Percentiles rank a stretch among this genome's conserved stretches.
Evolutionary conservation across 2,797 vertebrate species (phyloP).

Genomic region (Chaetodon trifasciatus): DNA sequence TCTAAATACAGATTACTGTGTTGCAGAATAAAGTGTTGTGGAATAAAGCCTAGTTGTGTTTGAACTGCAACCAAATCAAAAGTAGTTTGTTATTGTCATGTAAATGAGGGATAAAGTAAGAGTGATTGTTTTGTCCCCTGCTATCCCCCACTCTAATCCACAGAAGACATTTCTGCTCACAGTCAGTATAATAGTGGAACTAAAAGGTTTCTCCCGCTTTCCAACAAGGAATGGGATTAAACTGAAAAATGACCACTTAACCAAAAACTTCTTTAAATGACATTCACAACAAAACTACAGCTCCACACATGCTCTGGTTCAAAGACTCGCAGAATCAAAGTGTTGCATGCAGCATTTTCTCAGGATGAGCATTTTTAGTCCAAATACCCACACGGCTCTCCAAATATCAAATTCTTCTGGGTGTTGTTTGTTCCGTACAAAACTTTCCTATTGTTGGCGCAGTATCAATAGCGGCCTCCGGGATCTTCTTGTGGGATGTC

Average conservation of each 20-base stretch:
- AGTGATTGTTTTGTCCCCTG: conserved; percentile 36
- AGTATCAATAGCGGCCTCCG: neutral
- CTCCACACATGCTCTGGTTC: neutral
- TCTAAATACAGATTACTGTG: neutral
- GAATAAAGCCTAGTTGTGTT: conserved; percentile 28
- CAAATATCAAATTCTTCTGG: neutral
- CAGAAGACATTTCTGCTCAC: conserved; percentile 40
- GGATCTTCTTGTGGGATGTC: neutral
- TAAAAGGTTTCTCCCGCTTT: conserved; percentile 53
- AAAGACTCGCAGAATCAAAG: neutral
- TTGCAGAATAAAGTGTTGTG: conserved; percentile 19
- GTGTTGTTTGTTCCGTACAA: neutral
- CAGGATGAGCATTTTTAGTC: conserved; percentile 1
- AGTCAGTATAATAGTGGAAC: conserved; percentile 47
- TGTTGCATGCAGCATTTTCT: conserved; percentile 9
- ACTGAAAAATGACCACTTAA: conserved; percentile 34
- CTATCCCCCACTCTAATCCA: conserved; percentile 46
- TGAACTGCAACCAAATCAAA: conserved; percentile 39
- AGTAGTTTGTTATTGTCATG: conserved; percentile 44
- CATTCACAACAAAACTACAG: conserved; percentile 15
- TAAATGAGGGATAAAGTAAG: conserved; percentile 45
- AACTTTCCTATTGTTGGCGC: neutral
- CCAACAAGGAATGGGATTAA: conserved; percentile 39
- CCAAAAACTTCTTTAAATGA: conserved; percentile 23
- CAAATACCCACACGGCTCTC: neutral